Evolutionary conservation across 2,888 invertebrate species (phyloP), one percentile per base, ranked within the genome.

Genomic region (Drosophila villosipedis): DNA sequence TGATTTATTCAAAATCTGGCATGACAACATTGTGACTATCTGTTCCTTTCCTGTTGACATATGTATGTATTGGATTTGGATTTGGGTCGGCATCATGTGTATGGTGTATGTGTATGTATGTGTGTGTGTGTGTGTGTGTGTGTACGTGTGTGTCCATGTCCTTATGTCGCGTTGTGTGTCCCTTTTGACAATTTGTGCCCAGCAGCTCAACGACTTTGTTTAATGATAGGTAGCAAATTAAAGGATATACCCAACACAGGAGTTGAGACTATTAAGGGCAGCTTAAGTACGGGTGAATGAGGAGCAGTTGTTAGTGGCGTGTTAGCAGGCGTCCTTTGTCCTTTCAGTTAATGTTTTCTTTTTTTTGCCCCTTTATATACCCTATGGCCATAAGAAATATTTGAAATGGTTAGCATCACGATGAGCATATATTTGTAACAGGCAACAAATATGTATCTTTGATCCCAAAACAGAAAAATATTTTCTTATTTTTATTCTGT

Each of bases 1-100:
- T 88, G 85, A 88, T 82, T 88, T 84, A 84, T 84, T 84, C 85
- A 84, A 80, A 84, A 84, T 88, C 68, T 64, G 86, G 69, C 83
- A 80, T 88, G 84, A 80, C 83, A 88, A 73, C 86, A 84, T 82
- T 84, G 80, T 80, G 85, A 88, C 85, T 82, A 80, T 73, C 75
- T 80, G 68, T 78, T 35, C 25, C 35, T 10, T 55, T 68, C 73
- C 73, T 79, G 82, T 87, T 83, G 84, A 84, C 82, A 74, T 76
- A 72, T 75, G 69, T 68, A 78, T 84, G 71, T 66, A 54, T 22
- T 80, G 69, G 73, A 72, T 78, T 80, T 47, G 25, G 47, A 47
- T 47, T 78, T 78, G 78, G 78, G 67, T 86, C 83, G 73, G 12
- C 50, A 43, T 37, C 28, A 58, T 49, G 47, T 54, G 58, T 31